Evolutionary conservation across 2,888 invertebrate species (phyloP).

Genomic region (Eupelmus urozonus): DNA sequence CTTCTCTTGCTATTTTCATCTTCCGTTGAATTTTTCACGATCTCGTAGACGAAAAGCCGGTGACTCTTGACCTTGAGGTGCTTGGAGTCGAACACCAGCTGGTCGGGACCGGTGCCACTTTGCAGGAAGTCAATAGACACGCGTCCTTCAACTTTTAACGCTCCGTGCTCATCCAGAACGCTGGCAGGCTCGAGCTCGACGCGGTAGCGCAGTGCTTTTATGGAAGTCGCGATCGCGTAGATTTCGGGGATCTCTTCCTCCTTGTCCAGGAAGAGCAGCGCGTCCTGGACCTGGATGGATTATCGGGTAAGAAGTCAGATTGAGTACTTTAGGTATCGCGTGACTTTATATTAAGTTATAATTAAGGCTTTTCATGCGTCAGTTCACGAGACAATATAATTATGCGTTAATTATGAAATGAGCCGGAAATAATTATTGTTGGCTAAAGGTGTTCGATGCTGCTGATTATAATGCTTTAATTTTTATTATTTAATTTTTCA

Average conservation of each 20-base stretch:
- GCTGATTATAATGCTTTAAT: too few relatives aligned
- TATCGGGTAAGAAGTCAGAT: too few relatives aligned
- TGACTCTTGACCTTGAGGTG: constrained; percentile 63
- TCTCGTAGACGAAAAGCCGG: constrained; percentile 52
- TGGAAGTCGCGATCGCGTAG: constrained; percentile 63
- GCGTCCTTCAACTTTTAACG: constrained; percentile 63
- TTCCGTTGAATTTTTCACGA: background rate
- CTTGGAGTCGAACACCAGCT: constrained; percentile 67
- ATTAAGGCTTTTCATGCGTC: too few relatives aligned
- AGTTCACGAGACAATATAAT: background rate
- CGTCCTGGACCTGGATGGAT: constrained; percentile 30
- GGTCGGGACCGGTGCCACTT: constrained; percentile 61
- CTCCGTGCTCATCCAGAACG: background rate
- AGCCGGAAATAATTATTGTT: too few relatives aligned
- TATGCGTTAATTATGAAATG: too few relatives aligned
- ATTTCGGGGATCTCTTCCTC: constrained; percentile 55
- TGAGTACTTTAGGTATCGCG: too few relatives aligned
- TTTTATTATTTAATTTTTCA: too few relatives aligned
- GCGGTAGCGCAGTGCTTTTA: constrained; percentile 67
- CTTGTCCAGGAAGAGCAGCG: constrained; percentile 32
- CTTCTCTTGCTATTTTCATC: constrained; percentile 7
- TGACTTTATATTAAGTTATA: too few relatives aligned
- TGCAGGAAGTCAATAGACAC: constrained; percentile 67
- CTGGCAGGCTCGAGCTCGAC: constrained; percentile 60
- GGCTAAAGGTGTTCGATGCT: too few relatives aligned